These are phyloP conservation scores for Noctuana brunneofusca DNA, from an alignment of 2,888 invertebrate genomes.

Conservation along the genomic window DNA sequence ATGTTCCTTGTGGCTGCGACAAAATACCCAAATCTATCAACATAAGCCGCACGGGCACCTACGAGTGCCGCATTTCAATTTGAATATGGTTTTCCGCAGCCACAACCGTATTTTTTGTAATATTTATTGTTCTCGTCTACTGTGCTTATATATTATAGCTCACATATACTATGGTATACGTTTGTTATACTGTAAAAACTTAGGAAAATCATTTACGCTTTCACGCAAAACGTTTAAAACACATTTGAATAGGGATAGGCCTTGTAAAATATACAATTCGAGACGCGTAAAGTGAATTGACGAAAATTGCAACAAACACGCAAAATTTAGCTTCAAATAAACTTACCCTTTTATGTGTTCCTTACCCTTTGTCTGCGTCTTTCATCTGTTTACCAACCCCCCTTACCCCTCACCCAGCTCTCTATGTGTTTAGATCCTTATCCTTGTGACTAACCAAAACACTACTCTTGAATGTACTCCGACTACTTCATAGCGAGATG, in stretches of 20 bases:
- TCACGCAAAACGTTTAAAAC: slow-evolving; percentile 81
- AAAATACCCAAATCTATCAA: slow-evolving; percentile 52
- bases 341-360: slow-evolving; percentile 84
- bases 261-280: slow-evolving; percentile 72
- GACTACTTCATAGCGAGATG: slow-evolving; percentile 71
- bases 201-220: slow-evolving; percentile 84
- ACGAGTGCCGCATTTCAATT: slow-evolving; percentile 48
- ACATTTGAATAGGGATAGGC: slow-evolving; percentile 74
- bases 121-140: slow-evolving; percentile 82
- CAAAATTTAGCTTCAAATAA: slow-evolving; percentile 82
- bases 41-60: slow-evolving; percentile 52
- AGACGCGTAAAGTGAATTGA: slow-evolving; percentile 76
- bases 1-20: slow-evolving; percentile 79
- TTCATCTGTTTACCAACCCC: slow-evolving; percentile 86
- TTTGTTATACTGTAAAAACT: slow-evolving; percentile 75
- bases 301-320: slow-evolving; percentile 81
- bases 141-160: slow-evolving; percentile 80
- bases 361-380: slow-evolving; percentile 91
- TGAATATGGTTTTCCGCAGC: slow-evolving; percentile 71
- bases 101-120: slow-evolving; percentile 74
- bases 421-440: slow-evolving; percentile 83
- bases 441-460: slow-evolving; percentile 79
- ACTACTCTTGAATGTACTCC: slow-evolving; percentile 77
- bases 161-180: slow-evolving; percentile 75
- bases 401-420: slow-evolving; percentile 81